Percentiles rank a stretch among this genome's conserved stretches.
These are phyloP conservation scores for Drosophila miranda DNA, from an alignment of 1,140 invertebrate genomes.

Conservation along the genomic window DNA sequence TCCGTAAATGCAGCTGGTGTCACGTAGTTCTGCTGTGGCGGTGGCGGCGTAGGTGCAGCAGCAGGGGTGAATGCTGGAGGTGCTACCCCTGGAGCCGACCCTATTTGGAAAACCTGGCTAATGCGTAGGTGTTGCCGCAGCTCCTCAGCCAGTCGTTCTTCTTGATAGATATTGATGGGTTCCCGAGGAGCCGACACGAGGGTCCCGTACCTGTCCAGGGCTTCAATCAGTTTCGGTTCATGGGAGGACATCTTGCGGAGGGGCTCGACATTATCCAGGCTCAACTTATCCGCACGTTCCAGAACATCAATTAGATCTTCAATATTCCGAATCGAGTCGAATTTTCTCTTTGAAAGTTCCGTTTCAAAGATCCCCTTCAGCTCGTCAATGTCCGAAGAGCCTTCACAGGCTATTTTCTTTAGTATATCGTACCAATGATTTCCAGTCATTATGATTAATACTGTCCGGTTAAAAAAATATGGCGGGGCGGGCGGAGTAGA, in stretches of 20 bases:
- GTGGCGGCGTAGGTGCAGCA: neutral
- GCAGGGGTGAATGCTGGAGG: neutral
- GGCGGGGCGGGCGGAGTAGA: neutral
- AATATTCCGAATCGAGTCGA: constrained; percentile 42
- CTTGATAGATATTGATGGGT: constrained; percentile 45
- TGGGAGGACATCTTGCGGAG: constrained; percentile 19
- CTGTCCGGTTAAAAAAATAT: no score
- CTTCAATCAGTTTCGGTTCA: constrained; percentile 25
- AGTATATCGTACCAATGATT: constrained; percentile 58
- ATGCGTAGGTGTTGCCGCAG: constrained; percentile 48
- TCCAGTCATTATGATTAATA: constrained; percentile 10
- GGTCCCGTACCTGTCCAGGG: constrained; percentile 29
- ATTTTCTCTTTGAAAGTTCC: constrained; percentile 40
- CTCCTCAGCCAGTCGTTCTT: constrained; percentile 60
- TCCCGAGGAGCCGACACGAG: neutral
- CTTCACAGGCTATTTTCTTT: constrained; percentile 46
- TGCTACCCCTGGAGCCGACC: neutral
- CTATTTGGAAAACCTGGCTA: neutral
- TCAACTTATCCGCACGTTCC: constrained; percentile 54
- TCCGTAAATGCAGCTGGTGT: constrained; percentile 45
- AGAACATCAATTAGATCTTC: constrained; percentile 65
- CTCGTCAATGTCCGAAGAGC: constrained; percentile 35
- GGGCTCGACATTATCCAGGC: constrained; percentile 55
- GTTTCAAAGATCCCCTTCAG: constrained; percentile 43
- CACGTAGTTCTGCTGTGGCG: constrained; percentile 37